Evolutionary conservation across 2,888 invertebrate genomes (phyloP).

Genomic region (Phortica okadai): DNA sequence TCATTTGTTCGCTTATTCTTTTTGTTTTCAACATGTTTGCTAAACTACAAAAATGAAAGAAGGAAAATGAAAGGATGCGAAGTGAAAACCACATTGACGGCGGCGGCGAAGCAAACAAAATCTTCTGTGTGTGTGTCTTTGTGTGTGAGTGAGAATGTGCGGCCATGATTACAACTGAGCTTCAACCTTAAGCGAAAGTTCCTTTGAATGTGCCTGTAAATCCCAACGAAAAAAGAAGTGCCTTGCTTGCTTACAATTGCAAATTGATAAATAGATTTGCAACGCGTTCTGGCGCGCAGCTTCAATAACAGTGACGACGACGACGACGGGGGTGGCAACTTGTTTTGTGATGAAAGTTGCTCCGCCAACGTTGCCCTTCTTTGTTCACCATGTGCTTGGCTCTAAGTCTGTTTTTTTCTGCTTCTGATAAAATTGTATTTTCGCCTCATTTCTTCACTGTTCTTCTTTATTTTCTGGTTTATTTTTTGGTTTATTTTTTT

Average conservation of each 20-base stretch:
- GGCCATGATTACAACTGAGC: too few relatives aligned
- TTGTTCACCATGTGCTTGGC: not conserved
- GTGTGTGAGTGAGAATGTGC: not conserved
- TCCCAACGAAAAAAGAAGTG: constrained; percentile 9
- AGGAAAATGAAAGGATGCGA: too few relatives aligned
- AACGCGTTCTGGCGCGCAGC: constrained; percentile 41
- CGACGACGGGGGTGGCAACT: constrained; percentile 27
- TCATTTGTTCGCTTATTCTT: constrained; percentile 48
- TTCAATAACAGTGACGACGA: not conserved
- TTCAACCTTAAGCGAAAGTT: not conserved
- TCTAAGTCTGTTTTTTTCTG: not conserved
- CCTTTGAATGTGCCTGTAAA: not conserved
- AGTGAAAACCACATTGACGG: too few relatives aligned
- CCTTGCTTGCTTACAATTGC: constrained; percentile 54
- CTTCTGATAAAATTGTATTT: not conserved
- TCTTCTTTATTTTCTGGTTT: not conserved
- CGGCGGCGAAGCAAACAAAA: too few relatives aligned
- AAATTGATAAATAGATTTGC: constrained; percentile 68
- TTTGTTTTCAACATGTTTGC: too few relatives aligned
- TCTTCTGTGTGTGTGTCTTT: not conserved
- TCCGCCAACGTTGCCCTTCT: not conserved
- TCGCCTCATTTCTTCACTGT: not conserved
- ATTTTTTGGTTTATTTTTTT: not conserved
- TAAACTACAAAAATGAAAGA: too few relatives aligned
- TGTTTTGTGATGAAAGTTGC: constrained; percentile 14